Base-by-base conservation (phyloP, 2,888 invertebrate genomes). In the Onchidella celtica region DNA sequence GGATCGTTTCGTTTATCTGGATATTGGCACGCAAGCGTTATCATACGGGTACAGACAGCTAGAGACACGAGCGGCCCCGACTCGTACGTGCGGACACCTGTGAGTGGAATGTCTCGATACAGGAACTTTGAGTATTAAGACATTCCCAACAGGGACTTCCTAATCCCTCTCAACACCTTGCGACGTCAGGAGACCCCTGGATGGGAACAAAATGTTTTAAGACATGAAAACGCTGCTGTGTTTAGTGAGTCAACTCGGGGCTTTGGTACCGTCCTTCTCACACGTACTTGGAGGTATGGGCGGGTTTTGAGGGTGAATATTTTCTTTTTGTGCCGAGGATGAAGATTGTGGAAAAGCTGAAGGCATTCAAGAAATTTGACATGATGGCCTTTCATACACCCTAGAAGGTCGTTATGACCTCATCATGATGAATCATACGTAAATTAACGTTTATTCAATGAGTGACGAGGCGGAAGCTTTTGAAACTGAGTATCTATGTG, bases 1-100 rank as follows among this genome's bases (percentile, higher is more conserved):
- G 72, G n/a, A 24, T 57, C 11, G 17, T 38, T 61, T 38, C n/a
- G 74, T 74, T 74, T 74, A 24, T 27, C 38, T n/a, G 27, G 38
- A 40, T n/a, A 9, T 63, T 74, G 61, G 24, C 74, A 74, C 27
- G 40, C 74, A 74, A 74, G 36, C 32, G 40, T 24, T 40, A 74
- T 74, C 74, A 74, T 74, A 74, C 74, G 74, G 61, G 74, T 61
- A 74, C 40, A 36, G 38, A 9, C 17, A 47, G 11, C 40, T 29
- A 17, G 24, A 72, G 29, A 21, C 74, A 74, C 74, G 74, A 34
- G 61, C 63, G n/a, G 40, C 11, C 17, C 1, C 11, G 27, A 4
- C 27, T 21, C 21, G 61, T 74, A 38, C 74, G 61, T 61, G 61
- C 21, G 74, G 74, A 74, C 74, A 74, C 74, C 74, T 74, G 74